Base-by-base conservation (phyloP, 2,797 vertebrate species). In the Fistularia tabacaria region DNA sequence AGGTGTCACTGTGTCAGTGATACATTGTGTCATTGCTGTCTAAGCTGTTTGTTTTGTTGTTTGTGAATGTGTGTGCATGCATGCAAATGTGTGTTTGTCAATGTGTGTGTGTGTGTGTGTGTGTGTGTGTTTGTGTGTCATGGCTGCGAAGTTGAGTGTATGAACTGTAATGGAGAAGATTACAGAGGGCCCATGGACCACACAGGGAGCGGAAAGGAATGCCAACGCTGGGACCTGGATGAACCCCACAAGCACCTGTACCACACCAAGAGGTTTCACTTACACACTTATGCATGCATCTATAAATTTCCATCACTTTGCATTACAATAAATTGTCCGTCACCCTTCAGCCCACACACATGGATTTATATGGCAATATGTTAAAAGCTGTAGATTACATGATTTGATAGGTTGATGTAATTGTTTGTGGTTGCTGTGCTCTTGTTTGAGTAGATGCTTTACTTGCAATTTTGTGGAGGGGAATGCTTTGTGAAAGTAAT, bases 181-280 rank as follows among this genome's bases (percentile, higher is more conserved):
- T 99, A 99, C 59, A 92, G 94, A 86, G 97, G 97, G 59, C 95
- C 94, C 15, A 92, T 99, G 95, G 96, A 98, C 92, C 93, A 93
- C 80, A 99, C 96, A 0, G 93, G 97, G 70, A 93, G 93, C 0
- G 96, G 95, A 67, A 95, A 91, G 72, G 94, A 94, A 84, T 99
- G 97, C 74, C 97, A 99, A 76, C 94, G 96, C 53, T 99, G 97
- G 97, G 95, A 99, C 85, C 91, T 94, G 73, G 92, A 94, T 68
- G 93, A 90, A 57, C 97, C 95, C 44, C 96, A 99, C 80, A 93
- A 90, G 75, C 97, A 99, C 87, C 90, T 91, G 79, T 96, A 93
- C 87, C 90, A 94, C 58, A 93, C 94, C 50, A 94, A 95, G 77
- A 93, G 94, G 97, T 99, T 74, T 68, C 7, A 48, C 38, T 51